These are phyloP conservation scores for Epinotia brunnichana DNA, from an alignment of 2,888 invertebrate species.

Conservation along the genomic window DNA sequence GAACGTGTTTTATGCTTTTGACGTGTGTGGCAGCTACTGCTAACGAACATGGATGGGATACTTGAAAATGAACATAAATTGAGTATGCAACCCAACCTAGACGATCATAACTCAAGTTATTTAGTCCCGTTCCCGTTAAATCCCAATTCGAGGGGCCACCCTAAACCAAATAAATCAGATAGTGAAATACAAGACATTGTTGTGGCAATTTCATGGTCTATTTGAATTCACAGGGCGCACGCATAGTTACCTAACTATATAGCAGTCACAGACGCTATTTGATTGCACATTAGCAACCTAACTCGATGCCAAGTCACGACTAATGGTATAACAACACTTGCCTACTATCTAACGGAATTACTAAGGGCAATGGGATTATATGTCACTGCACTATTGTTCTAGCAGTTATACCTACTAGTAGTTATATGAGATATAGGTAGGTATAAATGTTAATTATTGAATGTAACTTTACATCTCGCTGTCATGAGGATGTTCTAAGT, in stretches of 20 bases:
- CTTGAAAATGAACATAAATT: not conserved
- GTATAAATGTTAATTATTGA: slow-evolving; percentile 1
- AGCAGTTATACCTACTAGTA: not conserved
- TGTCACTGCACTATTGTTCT: slow-evolving; percentile 27
- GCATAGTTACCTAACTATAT: slow-evolving; percentile 73
- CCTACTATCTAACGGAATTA: slow-evolving; percentile 46
- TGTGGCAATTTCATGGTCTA: slow-evolving; percentile 65
- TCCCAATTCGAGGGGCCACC: slow-evolving; percentile 13
- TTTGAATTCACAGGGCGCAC: slow-evolving; percentile 75
- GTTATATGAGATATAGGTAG: no score
- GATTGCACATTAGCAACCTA: slow-evolving; percentile 77
- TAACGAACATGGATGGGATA: not conserved
- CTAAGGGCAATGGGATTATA: slow-evolving; percentile 30
- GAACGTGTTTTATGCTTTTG: not conserved
- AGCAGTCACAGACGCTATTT: slow-evolving; percentile 70
- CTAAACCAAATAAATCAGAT: slow-evolving; percentile 34
- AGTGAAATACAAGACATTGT: slow-evolving; percentile 54
- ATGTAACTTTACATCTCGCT: not conserved
- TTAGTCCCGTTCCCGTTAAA: slow-evolving; percentile 16
- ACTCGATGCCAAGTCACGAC: slow-evolving; percentile 79
- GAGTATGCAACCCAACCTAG: not conserved
- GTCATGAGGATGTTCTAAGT: not conserved
- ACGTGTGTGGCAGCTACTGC: not conserved
- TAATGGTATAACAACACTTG: slow-evolving; percentile 67
- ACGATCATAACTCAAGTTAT: slow-evolving; percentile 22